Percentiles rank a stretch among this genome's conserved stretches.
Evolutionary conservation across 2,888 invertebrate species (phyloP).

Genomic region (Cheilosia soror): DNA sequence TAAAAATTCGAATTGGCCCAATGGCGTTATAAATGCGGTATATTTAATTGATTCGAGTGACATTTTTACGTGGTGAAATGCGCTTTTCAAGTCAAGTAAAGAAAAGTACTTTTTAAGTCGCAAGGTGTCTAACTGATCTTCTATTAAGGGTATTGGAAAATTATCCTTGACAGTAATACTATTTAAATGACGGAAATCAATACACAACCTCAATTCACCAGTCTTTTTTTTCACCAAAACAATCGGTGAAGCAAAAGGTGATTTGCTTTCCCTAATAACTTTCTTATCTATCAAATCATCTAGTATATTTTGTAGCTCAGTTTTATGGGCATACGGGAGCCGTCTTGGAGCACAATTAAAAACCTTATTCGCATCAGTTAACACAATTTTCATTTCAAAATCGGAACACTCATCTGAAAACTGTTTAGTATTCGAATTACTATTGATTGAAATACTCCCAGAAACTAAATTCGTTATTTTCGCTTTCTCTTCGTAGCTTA

Average conservation of each 20-base stretch:
- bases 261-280: conserved; percentile 27
- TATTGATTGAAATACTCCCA: background rate
- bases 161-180: conserved; percentile 22
- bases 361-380: conserved; percentile 25
- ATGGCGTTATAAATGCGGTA: conserved; percentile 23
- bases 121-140: conserved; percentile 29
- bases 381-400: conserved; percentile 28
- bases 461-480: conserved; percentile 25
- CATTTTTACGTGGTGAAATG: conserved; percentile 34
- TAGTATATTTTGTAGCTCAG: conserved; percentile 26
- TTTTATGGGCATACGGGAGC: conserved; percentile 19
- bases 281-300: conserved; percentile 18
- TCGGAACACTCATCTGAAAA: background rate
- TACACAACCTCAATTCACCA: conserved; percentile 34
- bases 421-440: background rate
- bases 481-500: conserved; percentile 4
- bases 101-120: conserved; percentile 26
- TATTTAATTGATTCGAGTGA: conserved; percentile 17
- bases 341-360: conserved; percentile 42
- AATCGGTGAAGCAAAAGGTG: conserved; percentile 24
- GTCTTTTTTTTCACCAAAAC: conserved; percentile 30
- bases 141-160: conserved; percentile 31
- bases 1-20: conserved; percentile 38
- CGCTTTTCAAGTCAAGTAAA: conserved; percentile 21
- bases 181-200: conserved; percentile 29